phyloP scores from a whole-genome alignment of 2,888 invertebrate genomes.

The Agelastica alni region DNA sequence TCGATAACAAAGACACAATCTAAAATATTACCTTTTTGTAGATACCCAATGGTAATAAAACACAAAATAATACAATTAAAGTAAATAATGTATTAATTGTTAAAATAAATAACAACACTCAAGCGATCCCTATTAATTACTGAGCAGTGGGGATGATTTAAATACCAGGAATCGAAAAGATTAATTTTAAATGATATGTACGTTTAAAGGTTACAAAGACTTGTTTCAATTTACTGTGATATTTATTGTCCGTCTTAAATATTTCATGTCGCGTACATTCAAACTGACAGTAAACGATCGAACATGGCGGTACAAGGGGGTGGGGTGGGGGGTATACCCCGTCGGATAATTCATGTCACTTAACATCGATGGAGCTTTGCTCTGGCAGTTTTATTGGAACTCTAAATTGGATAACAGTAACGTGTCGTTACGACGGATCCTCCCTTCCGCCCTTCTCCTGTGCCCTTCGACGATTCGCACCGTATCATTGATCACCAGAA shows the following conservation, averaged over 20 bases:
- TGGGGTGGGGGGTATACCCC: slow-evolving; percentile 5
- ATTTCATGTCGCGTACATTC: slow-evolving; percentile 54
- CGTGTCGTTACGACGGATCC: slow-evolving; percentile 46
- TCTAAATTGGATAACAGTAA: slow-evolving; percentile 57
- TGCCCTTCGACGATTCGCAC: slow-evolving; percentile 49
- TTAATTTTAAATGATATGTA: too few species aligned
- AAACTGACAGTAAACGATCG: slow-evolving; percentile 16
- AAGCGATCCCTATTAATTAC: too few species aligned
- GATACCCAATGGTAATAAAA: too few species aligned
- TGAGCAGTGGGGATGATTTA: too few species aligned
- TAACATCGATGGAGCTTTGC: slow-evolving; percentile 59
- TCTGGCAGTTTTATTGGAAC: slow-evolving; percentile 59
- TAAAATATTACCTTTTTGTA: too few species aligned
- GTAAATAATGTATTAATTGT: too few species aligned
- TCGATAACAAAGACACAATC: too few species aligned
- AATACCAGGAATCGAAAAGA: too few species aligned
- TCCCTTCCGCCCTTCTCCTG: slow-evolving; percentile 27
- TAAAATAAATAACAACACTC: too few species aligned
- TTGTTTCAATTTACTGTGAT: slow-evolving; percentile 30
- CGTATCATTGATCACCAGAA: slow-evolving; percentile 57
- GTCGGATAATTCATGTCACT: slow-evolving; percentile 60
- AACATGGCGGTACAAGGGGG: neutral
- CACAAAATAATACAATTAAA: too few species aligned
- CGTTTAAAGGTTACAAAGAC: too few species aligned
- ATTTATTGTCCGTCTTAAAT: slow-evolving; percentile 55